A percentile compares a stretch with the other conserved stretches of the same genome.
phyloP scores from a whole-genome alignment of 2,113 vertebrate genomes.

The Alaudala cheleensis region DNA sequence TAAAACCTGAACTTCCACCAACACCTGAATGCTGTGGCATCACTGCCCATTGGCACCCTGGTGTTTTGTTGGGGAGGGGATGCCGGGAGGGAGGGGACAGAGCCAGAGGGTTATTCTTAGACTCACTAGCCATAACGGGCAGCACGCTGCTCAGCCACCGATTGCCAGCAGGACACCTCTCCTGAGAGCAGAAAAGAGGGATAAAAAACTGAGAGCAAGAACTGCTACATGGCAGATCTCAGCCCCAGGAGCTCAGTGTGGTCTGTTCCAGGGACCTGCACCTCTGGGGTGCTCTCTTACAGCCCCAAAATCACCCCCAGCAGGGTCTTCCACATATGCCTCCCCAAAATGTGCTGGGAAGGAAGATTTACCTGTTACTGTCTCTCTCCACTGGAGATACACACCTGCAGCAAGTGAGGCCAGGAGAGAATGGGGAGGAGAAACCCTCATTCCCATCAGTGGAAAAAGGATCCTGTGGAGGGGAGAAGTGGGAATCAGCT shows the following conservation, averaged over 20 bases:
- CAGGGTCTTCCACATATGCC: fast-evolving
- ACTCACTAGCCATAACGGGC: slow-evolving; percentile 18
- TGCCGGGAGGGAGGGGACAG: neutral
- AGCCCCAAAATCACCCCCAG: neutral
- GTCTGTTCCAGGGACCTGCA: neutral
- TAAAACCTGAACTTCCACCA: neutral
- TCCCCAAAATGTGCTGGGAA: neutral
- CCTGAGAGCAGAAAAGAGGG: neutral
- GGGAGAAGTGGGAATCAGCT: neutral
- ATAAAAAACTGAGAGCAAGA: neutral
- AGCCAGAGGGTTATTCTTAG: neutral
- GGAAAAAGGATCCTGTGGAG: neutral
- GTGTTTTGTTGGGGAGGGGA: neutral
- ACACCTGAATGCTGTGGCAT: neutral
- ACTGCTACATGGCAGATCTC: fast-evolving
- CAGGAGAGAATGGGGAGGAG: fast-evolving
- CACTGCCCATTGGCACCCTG: fast-evolving
- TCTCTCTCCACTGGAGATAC: neutral
- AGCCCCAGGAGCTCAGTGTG: neutral
- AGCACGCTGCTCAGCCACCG: fast-evolving
- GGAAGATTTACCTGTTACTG: neutral
- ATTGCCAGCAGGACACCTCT: neutral
- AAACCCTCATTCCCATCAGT: neutral
- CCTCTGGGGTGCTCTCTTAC: neutral
- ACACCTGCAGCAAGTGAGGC: neutral